A percentile compares a stretch with the other conserved stretches of the same genome.
phyloP scores from a whole-genome alignment of 2,797 vertebrate genomes.

The Atherinosoma microstoma region DNA sequence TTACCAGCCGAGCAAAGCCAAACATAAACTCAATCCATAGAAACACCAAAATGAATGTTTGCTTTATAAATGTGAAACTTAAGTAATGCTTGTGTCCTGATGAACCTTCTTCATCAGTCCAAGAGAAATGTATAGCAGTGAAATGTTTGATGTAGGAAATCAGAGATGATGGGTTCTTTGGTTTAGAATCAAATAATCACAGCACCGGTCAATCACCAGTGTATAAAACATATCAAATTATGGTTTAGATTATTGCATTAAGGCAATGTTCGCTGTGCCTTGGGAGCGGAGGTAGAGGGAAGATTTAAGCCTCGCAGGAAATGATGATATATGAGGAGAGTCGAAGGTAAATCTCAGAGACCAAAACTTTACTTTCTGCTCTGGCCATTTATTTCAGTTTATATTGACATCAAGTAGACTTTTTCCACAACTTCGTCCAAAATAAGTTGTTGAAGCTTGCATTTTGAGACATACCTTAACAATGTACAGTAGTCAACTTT shows the following conservation, averaged over 20 bases:
- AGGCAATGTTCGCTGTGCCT: slow-evolving; percentile 46
- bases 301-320: slow-evolving; percentile 53
- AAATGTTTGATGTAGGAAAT: slow-evolving; percentile 42
- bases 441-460: background rate
- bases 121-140: slow-evolving; percentile 16
- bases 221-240: slow-evolving; percentile 68
- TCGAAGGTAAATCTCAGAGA: slow-evolving; percentile 40
- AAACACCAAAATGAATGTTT: slow-evolving; percentile 12
- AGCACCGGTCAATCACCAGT: slow-evolving; percentile 50
- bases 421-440: background rate
- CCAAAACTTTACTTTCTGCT: slow-evolving; percentile 43
- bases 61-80: slow-evolving; percentile 21
- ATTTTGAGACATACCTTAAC: background rate
- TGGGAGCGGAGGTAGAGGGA: slow-evolving; percentile 46
- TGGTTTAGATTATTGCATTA: slow-evolving; percentile 69
- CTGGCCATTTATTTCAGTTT: slow-evolving; percentile 15
- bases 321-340: slow-evolving; percentile 53
- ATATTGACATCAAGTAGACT: background rate
- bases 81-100: slow-evolving; percentile 6
- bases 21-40: background rate
- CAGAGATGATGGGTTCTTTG: slow-evolving; percentile 50
- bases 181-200: slow-evolving; percentile 66
- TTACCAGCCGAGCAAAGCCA: slow-evolving; percentile 3
- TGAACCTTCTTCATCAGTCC: slow-evolving; percentile 24
- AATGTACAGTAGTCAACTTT: background rate